A percentile compares a stretch with the other conserved stretches of the same genome.
phyloP scores from a whole-genome alignment of 1,140 invertebrate species.

The Tetraneura akinire region DNA sequence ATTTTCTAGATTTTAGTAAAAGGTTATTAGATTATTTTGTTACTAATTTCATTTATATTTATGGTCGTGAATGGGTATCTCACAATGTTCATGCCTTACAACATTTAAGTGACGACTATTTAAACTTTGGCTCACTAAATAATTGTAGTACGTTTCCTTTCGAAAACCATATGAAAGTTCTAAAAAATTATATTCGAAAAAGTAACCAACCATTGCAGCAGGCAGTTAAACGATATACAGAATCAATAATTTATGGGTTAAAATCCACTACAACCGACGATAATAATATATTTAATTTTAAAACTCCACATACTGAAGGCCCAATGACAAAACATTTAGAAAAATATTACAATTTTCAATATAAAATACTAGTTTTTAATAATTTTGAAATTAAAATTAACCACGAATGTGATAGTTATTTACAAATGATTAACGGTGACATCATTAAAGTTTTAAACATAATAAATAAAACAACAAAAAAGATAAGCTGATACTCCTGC shows the following conservation, averaged over 20 bases:
- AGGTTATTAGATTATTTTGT: background rate
- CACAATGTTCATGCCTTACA: background rate
- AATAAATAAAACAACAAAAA: background rate
- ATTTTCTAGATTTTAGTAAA: constrained; percentile 4
- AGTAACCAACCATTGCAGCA: constrained; percentile 4
- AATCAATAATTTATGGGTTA: background rate
- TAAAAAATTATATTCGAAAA: constrained; percentile 22
- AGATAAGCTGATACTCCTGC: too few relatives aligned
- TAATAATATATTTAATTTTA: too few relatives aligned
- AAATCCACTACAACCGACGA: too few relatives aligned
- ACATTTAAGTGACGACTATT: background rate
- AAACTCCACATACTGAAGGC: too few relatives aligned
- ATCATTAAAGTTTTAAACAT: background rate
- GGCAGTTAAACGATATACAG: constrained; percentile 4
- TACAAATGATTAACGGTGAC: background rate
- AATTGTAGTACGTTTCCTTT: constrained; percentile 1
- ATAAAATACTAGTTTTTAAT: background rate
- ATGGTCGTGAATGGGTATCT: constrained; percentile 9
- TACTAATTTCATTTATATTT: background rate
- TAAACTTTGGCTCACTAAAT: background rate
- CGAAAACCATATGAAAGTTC: constrained; percentile 9
- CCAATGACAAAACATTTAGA: too few relatives aligned
- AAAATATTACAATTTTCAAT: background rate
- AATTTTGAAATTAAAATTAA: background rate
- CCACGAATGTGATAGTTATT: background rate